A percentile compares a stretch with the other conserved stretches of the same genome.
phyloP scores from a whole-genome alignment of 2,113 vertebrate genomes.

The Epinephelus lanceolatus region DNA sequence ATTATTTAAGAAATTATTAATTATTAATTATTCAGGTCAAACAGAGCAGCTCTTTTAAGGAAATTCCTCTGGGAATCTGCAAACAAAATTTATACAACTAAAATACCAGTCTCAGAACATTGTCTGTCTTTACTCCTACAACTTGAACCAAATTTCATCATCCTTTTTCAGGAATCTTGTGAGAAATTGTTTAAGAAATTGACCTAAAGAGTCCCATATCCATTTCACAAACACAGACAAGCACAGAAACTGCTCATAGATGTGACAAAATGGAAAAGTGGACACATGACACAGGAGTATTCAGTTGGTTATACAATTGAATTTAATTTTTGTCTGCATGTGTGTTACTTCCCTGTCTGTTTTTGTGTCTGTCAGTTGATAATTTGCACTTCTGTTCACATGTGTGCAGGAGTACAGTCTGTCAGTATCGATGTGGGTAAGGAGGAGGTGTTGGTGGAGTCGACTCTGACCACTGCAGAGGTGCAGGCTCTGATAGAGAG shows the following conservation, averaged over 20 bases:
- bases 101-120: not conserved
- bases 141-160: not conserved
- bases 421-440: slow-evolving; percentile 84
- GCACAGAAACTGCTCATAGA: not conserved
- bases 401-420: slow-evolving; percentile 81
- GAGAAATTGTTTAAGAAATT: too few relatives aligned
- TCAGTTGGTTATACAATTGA: too few relatives aligned
- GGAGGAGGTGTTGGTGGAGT: slow-evolving; percentile 90
- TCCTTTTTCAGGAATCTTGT: too few relatives aligned
- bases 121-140: not conserved
- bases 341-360: not conserved
- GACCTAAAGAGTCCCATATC: not conserved
- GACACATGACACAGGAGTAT: not conserved
- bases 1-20: too few relatives aligned
- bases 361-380: not conserved
- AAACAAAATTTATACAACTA: not conserved
- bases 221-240: not conserved
- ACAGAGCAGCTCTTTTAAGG: not conserved
- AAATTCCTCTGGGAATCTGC: not conserved
- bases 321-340: not conserved
- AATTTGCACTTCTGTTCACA: not conserved
- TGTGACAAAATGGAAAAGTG: not conserved
- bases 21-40: too few relatives aligned
- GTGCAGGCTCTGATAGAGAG: slow-evolving; percentile 88
- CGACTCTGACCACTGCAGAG: slow-evolving; percentile 82